phyloP scores from a whole-genome alignment of 2,888 invertebrate species.

The Drosophila flavopinicola region DNA sequence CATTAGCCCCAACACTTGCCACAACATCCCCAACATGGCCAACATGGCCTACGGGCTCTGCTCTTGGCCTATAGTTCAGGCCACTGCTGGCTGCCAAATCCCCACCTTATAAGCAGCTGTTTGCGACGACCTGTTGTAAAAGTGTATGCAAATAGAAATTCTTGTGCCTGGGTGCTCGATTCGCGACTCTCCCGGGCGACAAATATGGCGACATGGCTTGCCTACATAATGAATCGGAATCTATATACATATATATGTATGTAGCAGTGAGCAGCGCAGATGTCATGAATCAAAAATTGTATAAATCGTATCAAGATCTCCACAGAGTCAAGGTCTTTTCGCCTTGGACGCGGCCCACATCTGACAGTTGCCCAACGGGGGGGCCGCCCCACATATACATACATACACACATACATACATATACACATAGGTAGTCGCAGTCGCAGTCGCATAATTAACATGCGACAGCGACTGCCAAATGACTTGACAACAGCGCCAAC shows the following conservation, averaged over 20 bases:
- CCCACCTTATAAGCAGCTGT: conserved; percentile 63
- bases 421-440: conserved; percentile 32
- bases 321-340: conserved; percentile 73
- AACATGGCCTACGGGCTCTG: conserved; percentile 13
- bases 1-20: conserved; percentile 72
- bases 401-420: background rate
- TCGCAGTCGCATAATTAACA: conserved; percentile 70
- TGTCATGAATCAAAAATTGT: conserved; percentile 74
- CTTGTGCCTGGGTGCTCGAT: conserved; percentile 20
- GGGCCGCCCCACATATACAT: background rate
- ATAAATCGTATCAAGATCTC: conserved; percentile 73
- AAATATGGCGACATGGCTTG: conserved; percentile 71
- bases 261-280: conserved; percentile 23
- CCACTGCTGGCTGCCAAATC: conserved; percentile 56
- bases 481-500: conserved; percentile 52
- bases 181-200: conserved; percentile 37
- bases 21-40: too few species aligned
- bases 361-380: conserved; percentile 17
- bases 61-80: too few species aligned
- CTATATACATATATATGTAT: background rate
- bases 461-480: conserved; percentile 71
- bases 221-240: conserved; percentile 64
- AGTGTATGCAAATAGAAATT: conserved; percentile 72
- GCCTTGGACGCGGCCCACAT: conserved; percentile 56
- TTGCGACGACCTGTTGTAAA: conserved; percentile 48